These are phyloP conservation scores for Hirtodrosophila trivittata DNA, from an alignment of 2,888 invertebrate species.

Conservation along the genomic window DNA sequence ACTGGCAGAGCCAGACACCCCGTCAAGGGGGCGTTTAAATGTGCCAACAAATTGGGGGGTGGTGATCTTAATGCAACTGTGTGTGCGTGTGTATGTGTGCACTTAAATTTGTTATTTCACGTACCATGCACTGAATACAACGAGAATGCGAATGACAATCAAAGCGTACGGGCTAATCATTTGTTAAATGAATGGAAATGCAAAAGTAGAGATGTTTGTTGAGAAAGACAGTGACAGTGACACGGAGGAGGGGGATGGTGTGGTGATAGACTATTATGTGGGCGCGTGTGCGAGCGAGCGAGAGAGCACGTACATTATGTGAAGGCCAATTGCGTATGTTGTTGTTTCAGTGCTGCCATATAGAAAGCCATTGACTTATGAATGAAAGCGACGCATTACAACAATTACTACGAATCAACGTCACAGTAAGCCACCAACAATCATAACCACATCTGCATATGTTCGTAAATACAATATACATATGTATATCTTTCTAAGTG, in stretches of 20 bases:
- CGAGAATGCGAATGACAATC: slow-evolving; percentile 52
- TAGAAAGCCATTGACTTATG: slow-evolving; percentile 42
- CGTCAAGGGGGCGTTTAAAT: slow-evolving; percentile 47
- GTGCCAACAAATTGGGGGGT: slow-evolving; percentile 40
- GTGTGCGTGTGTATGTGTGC: slow-evolving; percentile 19
- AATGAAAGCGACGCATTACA: slow-evolving; percentile 45
- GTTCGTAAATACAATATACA: background rate
- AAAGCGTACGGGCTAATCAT: slow-evolving; percentile 48
- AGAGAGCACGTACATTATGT: slow-evolving; percentile 20
- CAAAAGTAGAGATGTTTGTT: slow-evolving; percentile 29
- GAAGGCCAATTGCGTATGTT: slow-evolving; percentile 46
- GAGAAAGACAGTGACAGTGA: slow-evolving; percentile 5
- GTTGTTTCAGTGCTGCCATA: slow-evolving; percentile 17
- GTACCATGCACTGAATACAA: slow-evolving; percentile 54
- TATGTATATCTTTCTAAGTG: slow-evolving; percentile 1
- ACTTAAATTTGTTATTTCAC: slow-evolving; percentile 48
- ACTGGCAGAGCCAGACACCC: slow-evolving; percentile 5
- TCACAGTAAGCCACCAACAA: slow-evolving; percentile 25
- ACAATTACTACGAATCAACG: slow-evolving; percentile 28
- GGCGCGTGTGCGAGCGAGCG: slow-evolving; percentile 15
- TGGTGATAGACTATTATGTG: slow-evolving; percentile 13
- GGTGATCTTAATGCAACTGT: slow-evolving; percentile 34
- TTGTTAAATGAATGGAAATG: slow-evolving; percentile 50
- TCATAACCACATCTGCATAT: background rate
- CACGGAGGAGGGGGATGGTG: background rate